Base-by-base conservation (phyloP, 2,113 vertebrate species). In the Uropsilus gracilis region DNA sequence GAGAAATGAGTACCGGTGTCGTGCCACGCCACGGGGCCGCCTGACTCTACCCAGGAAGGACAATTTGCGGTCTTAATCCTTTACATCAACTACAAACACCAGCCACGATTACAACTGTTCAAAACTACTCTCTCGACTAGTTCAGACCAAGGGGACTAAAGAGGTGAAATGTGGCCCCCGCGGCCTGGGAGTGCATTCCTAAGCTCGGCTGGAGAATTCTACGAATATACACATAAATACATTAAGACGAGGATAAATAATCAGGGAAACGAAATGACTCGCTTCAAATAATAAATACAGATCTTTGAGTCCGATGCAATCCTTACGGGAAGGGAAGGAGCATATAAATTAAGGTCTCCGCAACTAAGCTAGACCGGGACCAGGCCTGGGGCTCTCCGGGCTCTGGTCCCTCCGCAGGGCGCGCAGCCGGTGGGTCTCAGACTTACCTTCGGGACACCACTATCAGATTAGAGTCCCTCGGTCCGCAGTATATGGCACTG, bases 221-320 rank as follows among this genome's bases (percentile, higher is more conserved):
- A 99, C 99, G 98, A 97, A 98, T 98, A 98, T 98, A 98, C 98
- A 98, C 98, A 99, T 99, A 99, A 99, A 99, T 99, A 99, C 99
- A 98, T 98, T 99, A 98, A 98, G 98, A 98, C 98, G 97, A 99
- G 98, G 99, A 99, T 99, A 99, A 99, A 99, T 99, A 99, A 99
- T 99, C 98, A 99, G 98, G 98, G 98, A 98, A 99, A 99, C 98
- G 99, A 99, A 98, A 98, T 96, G 98, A 98, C 96, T 98, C 97
- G 98, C 98, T 98, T 99, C 99, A 99, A 99, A 99, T 99, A 99
- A 99, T 99, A 99, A 99, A 99, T 99, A 99, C 98, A 96, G 98
- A 97, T 98, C 98, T 76, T 98, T 98, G 98, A 98, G 98, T 99
- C 99, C 99, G 97, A 99, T 98, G 98, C 97, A 97, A 98, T 98